A percentile compares a stretch with the other conserved stretches of the same genome.
These are phyloP conservation scores for Bombus fervidus DNA, from an alignment of 1,140 invertebrate genomes.

Conservation along the genomic window DNA sequence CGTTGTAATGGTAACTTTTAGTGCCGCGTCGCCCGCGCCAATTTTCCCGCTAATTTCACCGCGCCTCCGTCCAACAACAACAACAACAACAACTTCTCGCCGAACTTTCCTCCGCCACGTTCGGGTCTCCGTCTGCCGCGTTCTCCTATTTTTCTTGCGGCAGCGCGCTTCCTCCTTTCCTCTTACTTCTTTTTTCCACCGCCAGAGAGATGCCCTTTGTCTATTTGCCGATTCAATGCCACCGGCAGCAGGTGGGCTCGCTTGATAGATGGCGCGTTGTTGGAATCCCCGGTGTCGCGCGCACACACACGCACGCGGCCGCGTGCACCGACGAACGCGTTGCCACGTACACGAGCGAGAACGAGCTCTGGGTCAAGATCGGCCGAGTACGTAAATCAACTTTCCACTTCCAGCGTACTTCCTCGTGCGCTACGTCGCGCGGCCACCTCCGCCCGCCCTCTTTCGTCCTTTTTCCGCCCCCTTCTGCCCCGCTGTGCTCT, in stretches of 20 bases:
- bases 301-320: neutral
- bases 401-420: slow-evolving; percentile 49
- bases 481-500: neutral
- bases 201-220: slow-evolving; percentile 43
- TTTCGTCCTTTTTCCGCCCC: slow-evolving; percentile 27
- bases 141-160: slow-evolving; percentile 13
- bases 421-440: slow-evolving; percentile 34
- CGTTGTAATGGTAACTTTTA: no score
- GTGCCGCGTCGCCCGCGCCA: no score
- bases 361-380: slow-evolving; percentile 70
- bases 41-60: slow-evolving; percentile 15
- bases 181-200: slow-evolving; percentile 10
- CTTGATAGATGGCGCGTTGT: slow-evolving; percentile 61
- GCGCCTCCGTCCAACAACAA: neutral
- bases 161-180: neutral
- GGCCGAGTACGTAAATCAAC: slow-evolving; percentile 69
- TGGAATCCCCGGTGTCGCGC: slow-evolving; percentile 40
- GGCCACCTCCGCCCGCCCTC: neutral
- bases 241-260: slow-evolving; percentile 62
- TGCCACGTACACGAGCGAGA: slow-evolving; percentile 28
- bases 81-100: neutral
- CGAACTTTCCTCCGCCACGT: neutral
- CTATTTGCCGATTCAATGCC: slow-evolving; percentile 61
- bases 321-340: neutral
- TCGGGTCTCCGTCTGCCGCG: no score